Evolutionary conservation across 2,797 vertebrate species (phyloP).

Genomic region (Pipistrellus nathusii): DNA sequence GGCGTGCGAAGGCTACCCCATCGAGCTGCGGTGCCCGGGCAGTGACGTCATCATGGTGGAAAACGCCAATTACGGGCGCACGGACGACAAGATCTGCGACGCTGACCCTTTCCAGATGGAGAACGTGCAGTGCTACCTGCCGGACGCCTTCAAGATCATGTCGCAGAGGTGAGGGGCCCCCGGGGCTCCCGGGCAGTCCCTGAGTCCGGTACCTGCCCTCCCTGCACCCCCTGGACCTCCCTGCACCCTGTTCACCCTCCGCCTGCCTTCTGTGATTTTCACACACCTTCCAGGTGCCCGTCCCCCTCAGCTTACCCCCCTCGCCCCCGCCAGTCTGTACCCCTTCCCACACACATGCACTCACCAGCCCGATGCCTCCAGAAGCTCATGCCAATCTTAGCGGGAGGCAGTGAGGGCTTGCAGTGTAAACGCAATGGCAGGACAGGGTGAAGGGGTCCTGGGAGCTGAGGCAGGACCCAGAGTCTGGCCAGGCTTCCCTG

Average conservation of each 20-base stretch:
- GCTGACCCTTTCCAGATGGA: conserved; percentile 98
- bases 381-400: not conserved
- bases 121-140: conserved; percentile 96
- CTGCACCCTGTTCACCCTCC: not conserved
- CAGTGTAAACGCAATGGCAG: not conserved
- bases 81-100: conserved; percentile 97
- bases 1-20: conserved; percentile 96
- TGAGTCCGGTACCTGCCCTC: not conserved
- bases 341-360: not conserved
- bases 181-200: not conserved
- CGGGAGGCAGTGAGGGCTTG: rapidly evolving
- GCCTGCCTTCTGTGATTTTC: not conserved
- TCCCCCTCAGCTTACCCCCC: not conserved
- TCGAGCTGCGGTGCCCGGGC: conserved; percentile 96
- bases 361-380: not conserved
- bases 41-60: conserved; percentile 98
- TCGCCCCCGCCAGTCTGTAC: not conserved
- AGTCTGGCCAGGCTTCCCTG: not conserved
- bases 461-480: not conserved
- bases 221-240: rapidly evolving
- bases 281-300: not conserved
- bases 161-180: conserved; percentile 91
- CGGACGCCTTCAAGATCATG: conserved; percentile 97
- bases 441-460: not conserved
- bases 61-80: conserved; percentile 96